Conservation (phyloP, 2,797 vertebrate genomes). For the Pseudochromis fuscus region DNA sequence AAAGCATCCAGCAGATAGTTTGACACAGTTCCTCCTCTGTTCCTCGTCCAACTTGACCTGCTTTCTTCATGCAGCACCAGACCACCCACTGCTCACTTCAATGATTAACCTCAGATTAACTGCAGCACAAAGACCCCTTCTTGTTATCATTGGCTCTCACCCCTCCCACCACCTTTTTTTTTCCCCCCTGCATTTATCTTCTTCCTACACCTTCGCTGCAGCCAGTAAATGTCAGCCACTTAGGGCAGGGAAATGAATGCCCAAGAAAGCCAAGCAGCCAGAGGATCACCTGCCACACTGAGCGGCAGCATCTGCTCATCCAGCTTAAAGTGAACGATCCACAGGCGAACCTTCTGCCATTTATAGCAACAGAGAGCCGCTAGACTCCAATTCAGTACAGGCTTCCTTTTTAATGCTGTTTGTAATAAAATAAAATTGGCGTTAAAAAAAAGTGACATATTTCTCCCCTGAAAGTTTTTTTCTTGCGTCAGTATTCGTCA, state of each 20-base stretch:
- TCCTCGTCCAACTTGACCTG: constrained; percentile 50
- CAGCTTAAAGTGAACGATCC: constrained; percentile 50
- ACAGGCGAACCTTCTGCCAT: constrained; percentile 31
- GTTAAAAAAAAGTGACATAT: neutral
- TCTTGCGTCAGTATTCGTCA: neutral
- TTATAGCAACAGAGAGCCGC: constrained; percentile 44
- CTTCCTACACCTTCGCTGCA: constrained; percentile 29
- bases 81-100: constrained; percentile 65
- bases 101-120: constrained; percentile 74
- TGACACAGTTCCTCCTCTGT: constrained; percentile 56
- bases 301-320: constrained; percentile 59
- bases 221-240: constrained; percentile 65
- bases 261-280: constrained; percentile 35
- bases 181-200: constrained; percentile 44
- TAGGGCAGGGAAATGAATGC: constrained; percentile 59
- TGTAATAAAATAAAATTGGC: constrained; percentile 1
- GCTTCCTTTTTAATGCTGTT: constrained; percentile 9
- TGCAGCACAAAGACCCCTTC: constrained; percentile 58
- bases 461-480: constrained; percentile 9
- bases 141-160: constrained; percentile 48
- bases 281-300: constrained; percentile 59
- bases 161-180: neutral
- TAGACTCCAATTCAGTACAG: constrained; percentile 17
- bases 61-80: constrained; percentile 48
- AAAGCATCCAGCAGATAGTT: constrained; percentile 57